phyloP scores from a whole-genome alignment of 1,140 invertebrate genomes.

The Teleopsis dalmanni region DNA sequence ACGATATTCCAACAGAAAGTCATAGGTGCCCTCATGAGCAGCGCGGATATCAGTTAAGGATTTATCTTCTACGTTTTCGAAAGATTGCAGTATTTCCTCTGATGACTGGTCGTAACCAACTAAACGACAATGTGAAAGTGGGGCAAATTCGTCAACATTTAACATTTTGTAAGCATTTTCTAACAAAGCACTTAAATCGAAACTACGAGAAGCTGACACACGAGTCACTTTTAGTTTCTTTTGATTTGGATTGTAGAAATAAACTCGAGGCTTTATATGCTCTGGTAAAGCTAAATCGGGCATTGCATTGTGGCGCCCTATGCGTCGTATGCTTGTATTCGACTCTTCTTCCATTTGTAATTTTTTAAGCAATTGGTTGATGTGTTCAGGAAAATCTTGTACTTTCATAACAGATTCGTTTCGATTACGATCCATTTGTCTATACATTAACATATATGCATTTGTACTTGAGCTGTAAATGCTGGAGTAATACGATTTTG shows the following conservation, averaged over 20 bases:
- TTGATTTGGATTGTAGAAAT: constrained; percentile 54
- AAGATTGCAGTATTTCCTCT: constrained; percentile 64
- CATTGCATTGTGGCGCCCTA: constrained; percentile 36
- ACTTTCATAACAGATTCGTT: constrained; percentile 62
- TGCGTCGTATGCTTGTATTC: constrained; percentile 44
- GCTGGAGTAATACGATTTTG: constrained; percentile 63
- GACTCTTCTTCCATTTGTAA: constrained; percentile 61
- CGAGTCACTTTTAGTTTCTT: constrained; percentile 50
- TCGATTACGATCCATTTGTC: constrained; percentile 65
- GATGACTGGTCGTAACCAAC: constrained; percentile 62
- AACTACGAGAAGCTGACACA: constrained; percentile 51
- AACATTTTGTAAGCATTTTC: constrained; percentile 55
- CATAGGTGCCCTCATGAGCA: constrained; percentile 31
- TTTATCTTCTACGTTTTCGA: constrained; percentile 56
- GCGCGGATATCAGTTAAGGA: constrained; percentile 32
- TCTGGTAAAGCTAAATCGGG: constrained; percentile 44
- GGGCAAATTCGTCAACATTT: constrained; percentile 52
- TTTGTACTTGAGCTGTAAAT: constrained; percentile 78
- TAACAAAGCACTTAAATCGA: constrained; percentile 52
- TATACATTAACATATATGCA: constrained; percentile 90
- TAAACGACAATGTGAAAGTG: constrained; percentile 61
- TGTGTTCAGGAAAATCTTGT: constrained; percentile 67
- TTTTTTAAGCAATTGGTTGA: constrained; percentile 58
- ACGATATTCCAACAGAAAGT: constrained; percentile 63
- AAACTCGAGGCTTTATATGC: constrained; percentile 58